Evolutionary conservation across 2,888 invertebrate species (phyloP), one percentile per base, ranked within the genome.

Genomic region (Eutolmus rufibarbis): DNA sequence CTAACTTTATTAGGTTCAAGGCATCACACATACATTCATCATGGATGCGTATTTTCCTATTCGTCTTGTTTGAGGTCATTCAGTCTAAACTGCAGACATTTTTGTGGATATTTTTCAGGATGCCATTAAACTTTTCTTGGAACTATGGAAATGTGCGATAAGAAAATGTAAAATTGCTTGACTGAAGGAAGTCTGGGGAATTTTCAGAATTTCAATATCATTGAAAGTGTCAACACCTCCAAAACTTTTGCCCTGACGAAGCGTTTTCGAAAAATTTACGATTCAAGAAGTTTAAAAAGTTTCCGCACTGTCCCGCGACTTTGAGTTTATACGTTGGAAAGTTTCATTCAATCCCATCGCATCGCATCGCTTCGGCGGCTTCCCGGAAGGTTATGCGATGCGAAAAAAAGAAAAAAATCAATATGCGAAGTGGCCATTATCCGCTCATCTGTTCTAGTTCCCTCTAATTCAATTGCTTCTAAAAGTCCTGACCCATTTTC

Each of bases 341-440:
- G 23, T 66, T 66, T 66, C 28, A 23, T 23, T 66, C 66, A 66
- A 28, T 66, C 66, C 28, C 66, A 66, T 66, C 66, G 23, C 28
- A 66, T 66, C 66, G 23, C 28, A 19, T 56, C 56, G 19, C 5
- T 12, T 66, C 28, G 12, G 2, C 1, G 9, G 12, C 9, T 2
- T 66, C 23, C 12, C 12, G 23, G 8, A 2, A 28, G 2, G 66
- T 66, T 66, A 66, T 66, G 12, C 4, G 66, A 66, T 66, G 23
- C 19, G 66, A 57, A 57, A 57, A 37, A 37, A 37, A 40, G 5
- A 7, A 40, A 40, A 40, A 82, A 82, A 46, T 66, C 78, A 78
- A 78, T 81, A 81, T 46, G 81, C 28, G 23, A 82, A 82, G 51
- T 82, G 82, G 51, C 37, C 34, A 51, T 82, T 82, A 82, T 82